These are phyloP conservation scores for Apogon talboti DNA, from an alignment of 2,797 vertebrate species.

Conservation along the genomic window DNA sequence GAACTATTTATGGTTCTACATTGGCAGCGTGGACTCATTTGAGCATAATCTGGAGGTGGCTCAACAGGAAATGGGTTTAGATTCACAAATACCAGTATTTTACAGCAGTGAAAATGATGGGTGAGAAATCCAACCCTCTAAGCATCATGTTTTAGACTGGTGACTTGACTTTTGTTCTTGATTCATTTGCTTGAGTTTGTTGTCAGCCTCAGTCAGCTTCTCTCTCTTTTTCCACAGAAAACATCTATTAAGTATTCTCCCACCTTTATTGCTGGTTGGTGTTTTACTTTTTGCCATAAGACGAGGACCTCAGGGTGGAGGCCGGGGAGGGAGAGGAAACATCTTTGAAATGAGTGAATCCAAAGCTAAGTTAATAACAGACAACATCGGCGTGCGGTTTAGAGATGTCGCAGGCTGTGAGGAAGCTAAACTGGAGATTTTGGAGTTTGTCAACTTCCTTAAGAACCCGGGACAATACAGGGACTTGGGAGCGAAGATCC, in stretches of 20 bases:
- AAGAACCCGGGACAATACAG: constrained; percentile 97
- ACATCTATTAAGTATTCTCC: constrained; percentile 48
- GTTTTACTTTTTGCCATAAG: constrained; percentile 90
- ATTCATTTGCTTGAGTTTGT: not conserved
- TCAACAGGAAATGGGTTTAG: constrained; percentile 41
- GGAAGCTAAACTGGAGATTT: constrained; percentile 95
- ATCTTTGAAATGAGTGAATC: constrained; percentile 95
- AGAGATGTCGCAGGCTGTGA: constrained; percentile 97
- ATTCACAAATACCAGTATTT: constrained; percentile 84
- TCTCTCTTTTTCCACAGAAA: constrained; percentile 66
- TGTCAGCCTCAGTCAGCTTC: not conserved
- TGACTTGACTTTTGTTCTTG: no score
- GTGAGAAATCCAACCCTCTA: constrained; percentile 76
- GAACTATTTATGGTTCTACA: constrained; percentile 95
- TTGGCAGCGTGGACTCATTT: constrained; percentile 96
- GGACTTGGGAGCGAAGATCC: constrained; percentile 95
- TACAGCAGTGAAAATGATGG: constrained; percentile 93
- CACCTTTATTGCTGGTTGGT: constrained; percentile 82
- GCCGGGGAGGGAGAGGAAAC: constrained; percentile 90
- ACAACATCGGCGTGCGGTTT: constrained; percentile 94
- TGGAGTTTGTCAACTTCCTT: constrained; percentile 97
- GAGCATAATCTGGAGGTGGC: constrained; percentile 94
- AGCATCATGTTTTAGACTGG: no score
- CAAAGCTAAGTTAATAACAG: constrained; percentile 93
- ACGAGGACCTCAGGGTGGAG: constrained; percentile 88